A percentile compares a stretch with the other conserved stretches of the same genome.
phyloP scores from a whole-genome alignment of 2,113 vertebrate genomes.

The Perca fluviatilis region DNA sequence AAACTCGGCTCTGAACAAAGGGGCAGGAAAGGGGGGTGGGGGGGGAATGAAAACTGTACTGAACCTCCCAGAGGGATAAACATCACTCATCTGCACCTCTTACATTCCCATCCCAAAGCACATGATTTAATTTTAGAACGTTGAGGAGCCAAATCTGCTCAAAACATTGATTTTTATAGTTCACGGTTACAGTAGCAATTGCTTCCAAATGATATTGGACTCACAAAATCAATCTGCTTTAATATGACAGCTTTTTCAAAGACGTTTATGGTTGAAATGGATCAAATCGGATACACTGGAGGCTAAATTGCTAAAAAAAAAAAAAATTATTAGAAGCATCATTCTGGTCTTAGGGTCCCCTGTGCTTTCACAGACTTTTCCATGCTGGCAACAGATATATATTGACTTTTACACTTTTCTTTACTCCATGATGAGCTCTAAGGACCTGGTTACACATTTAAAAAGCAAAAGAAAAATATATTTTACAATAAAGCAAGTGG shows the following conservation, averaged over 20 bases:
- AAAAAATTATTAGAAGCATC: no score
- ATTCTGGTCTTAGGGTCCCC: neutral
- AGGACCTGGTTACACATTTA: neutral
- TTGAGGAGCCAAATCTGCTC: neutral
- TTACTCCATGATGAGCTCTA: neutral
- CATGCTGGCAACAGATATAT: neutral
- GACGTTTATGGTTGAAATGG: neutral
- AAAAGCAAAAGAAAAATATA: neutral
- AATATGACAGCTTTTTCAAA: neutral
- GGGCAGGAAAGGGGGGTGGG: neutral
- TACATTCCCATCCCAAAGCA: conserved; percentile 37
- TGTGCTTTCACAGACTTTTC: neutral
- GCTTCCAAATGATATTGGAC: neutral
- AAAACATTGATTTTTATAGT: neutral
- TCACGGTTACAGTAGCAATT: neutral
- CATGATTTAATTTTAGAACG: conserved; percentile 32
- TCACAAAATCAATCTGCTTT: neutral
- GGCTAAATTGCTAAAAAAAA: neutral
- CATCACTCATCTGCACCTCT: conserved; percentile 38
- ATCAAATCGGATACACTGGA: neutral
- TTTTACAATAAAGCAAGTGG: neutral
- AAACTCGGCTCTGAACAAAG: conserved; percentile 18
- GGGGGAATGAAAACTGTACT: conserved; percentile 40
- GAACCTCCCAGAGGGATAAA: conserved; percentile 66
- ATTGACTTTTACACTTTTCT: neutral